Evolutionary conservation across 2,888 invertebrate species (phyloP).

Genomic region (Xiphydria camelus): DNA sequence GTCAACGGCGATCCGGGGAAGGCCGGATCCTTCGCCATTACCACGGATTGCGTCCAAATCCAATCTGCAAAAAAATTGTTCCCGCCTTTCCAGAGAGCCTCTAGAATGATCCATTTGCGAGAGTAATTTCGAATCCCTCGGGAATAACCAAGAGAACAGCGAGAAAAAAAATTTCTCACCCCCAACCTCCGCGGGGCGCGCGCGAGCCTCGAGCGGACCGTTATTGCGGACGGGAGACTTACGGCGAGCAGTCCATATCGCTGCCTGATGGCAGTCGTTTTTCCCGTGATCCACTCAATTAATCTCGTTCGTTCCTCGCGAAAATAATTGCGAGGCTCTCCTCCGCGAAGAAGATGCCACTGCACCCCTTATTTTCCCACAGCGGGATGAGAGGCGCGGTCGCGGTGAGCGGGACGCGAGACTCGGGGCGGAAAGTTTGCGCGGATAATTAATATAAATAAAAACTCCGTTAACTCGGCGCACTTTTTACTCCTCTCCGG

Average conservation of each 20-base stretch:
- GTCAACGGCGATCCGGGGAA: too few species aligned
- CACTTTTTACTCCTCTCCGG: neutral
- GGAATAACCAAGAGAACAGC: too few species aligned
- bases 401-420: neutral
- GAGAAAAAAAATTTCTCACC: too few species aligned
- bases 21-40: too few species aligned
- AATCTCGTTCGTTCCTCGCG: neutral
- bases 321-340: neutral
- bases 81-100: neutral
- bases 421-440: conserved; percentile 13
- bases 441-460: conserved; percentile 29
- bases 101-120: too few species aligned
- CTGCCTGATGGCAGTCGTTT: neutral
- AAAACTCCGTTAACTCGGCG: conserved; percentile 14
- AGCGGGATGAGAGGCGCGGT: neutral
- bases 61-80: conserved; percentile 22
- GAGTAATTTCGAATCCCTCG: too few species aligned
- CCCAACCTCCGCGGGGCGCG: too few species aligned
- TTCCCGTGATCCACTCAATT: neutral
- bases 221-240: too few species aligned
- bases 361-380: neutral
- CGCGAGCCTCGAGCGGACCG: too few species aligned
- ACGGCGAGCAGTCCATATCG: neutral
- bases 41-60: conserved; percentile 23
- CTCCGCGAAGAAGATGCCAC: neutral